Percentiles rank a stretch among this genome's conserved stretches.
phyloP scores from a whole-genome alignment of 2,113 vertebrate genomes.

The Ranitomeya imitator region DNA sequence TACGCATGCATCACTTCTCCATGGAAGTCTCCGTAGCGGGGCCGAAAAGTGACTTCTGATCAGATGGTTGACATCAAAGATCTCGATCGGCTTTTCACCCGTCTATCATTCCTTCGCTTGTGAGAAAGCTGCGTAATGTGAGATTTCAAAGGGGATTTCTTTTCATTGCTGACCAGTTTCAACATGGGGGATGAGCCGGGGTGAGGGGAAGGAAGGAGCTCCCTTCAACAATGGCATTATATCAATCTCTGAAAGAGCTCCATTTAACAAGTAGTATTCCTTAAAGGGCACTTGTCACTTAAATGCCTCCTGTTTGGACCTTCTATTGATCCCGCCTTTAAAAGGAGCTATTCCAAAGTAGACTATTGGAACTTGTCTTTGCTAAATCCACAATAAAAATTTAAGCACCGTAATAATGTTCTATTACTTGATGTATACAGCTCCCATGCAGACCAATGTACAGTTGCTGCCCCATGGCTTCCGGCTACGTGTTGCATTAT shows the following conservation, averaged over 20 bases:
- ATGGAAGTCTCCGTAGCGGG: not conserved
- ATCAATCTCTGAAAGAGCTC: not conserved
- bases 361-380: not conserved
- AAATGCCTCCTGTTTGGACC: not conserved
- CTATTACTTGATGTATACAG: not conserved
- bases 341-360: not conserved
- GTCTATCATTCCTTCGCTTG: conserved; percentile 16
- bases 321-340: not conserved
- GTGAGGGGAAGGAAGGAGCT: not conserved
- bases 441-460: not conserved
- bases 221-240: not conserved
- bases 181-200: not conserved
- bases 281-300: not conserved
- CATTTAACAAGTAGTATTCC: not conserved
- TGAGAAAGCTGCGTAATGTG: not conserved
- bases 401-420: not conserved
- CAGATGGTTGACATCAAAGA: not conserved
- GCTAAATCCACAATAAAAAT: not conserved
- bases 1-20: too few species aligned
- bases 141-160: conserved; percentile 25
- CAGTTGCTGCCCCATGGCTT: too few species aligned
- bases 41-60: not conserved
- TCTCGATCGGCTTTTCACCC: conserved; percentile 19
- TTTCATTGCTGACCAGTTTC: not conserved
- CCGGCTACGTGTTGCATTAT: not conserved